These are phyloP conservation scores for Eupithecia pulchellata DNA, from an alignment of 2,888 invertebrate species.

Conservation along the genomic window DNA sequence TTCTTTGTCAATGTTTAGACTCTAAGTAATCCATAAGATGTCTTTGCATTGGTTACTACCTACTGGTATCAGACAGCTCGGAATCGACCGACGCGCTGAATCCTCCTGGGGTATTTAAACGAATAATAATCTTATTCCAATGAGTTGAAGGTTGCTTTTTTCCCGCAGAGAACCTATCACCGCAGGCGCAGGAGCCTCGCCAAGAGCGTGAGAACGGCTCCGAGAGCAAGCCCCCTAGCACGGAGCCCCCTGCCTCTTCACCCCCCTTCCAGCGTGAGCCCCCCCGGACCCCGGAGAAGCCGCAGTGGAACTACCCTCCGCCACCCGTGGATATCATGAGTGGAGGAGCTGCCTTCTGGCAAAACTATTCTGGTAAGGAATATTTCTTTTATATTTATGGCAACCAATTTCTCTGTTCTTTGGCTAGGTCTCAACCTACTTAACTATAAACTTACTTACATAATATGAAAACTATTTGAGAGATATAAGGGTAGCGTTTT, in stretches of 20 bases:
- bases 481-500: background rate
- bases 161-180: conserved; percentile 71
- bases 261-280: conserved; percentile 80
- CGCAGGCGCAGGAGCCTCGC: conserved; percentile 69
- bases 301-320: conserved; percentile 84
- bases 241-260: conserved; percentile 75
- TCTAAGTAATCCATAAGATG: too few relatives aligned
- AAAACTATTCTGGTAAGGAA: conserved; percentile 94
- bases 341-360: conserved; percentile 95
- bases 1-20: too few relatives aligned
- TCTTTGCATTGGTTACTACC: too few relatives aligned
- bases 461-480: background rate
- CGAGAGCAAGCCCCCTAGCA: conserved; percentile 79
- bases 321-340: conserved; percentile 91
- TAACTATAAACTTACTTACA: background rate
- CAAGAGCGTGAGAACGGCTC: conserved; percentile 78
- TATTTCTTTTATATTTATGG: background rate
- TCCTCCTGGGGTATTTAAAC: background rate
- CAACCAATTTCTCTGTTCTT: background rate
- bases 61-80: too few relatives aligned
- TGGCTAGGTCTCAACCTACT: background rate
- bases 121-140: background rate
- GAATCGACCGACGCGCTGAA: background rate
- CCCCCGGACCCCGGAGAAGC: conserved; percentile 79
- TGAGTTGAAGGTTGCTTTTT: background rate